Evolutionary conservation across 2,113 vertebrate species (phyloP).

Genomic region (Corynorhinus townsendii): DNA sequence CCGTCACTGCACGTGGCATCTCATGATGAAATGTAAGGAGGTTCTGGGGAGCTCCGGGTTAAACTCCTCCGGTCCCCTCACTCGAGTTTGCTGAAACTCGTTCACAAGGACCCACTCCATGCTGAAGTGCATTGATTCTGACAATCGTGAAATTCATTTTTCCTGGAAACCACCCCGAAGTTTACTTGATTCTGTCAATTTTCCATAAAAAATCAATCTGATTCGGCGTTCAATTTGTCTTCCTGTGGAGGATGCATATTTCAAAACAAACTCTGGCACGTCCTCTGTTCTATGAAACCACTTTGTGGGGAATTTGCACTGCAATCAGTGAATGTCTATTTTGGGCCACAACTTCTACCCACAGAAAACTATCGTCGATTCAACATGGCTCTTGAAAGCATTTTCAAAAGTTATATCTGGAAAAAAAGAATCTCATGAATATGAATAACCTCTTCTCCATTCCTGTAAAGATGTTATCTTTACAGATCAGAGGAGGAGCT

Average conservation of each 20-base stretch:
- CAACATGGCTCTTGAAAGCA: neutral
- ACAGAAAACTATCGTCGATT: conserved; percentile 39
- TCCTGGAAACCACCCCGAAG: neutral
- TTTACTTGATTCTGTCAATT: neutral
- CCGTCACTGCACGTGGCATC: neutral
- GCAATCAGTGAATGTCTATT: neutral
- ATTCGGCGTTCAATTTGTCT: neutral
- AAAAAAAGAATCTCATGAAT: conserved; percentile 15
- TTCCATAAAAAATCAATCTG: neutral
- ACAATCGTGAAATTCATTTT: neutral
- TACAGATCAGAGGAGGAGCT: no score
- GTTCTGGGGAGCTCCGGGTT: conserved; percentile 20
- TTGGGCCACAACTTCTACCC: neutral
- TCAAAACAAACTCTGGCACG: neutral
- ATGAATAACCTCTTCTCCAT: neutral
- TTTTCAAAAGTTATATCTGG: conserved; percentile 8
- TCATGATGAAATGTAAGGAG: conserved; percentile 23
- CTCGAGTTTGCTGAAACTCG: neutral
- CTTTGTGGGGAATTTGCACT: neutral
- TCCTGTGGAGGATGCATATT: neutral
- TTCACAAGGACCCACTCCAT: neutral
- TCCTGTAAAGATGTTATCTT: no score
- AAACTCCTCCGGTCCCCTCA: neutral
- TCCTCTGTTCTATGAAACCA: no score
- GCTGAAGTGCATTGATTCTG: neutral